phyloP scores from a whole-genome alignment of 2,888 invertebrate genomes.

The Ennomos fuscantarius region DNA sequence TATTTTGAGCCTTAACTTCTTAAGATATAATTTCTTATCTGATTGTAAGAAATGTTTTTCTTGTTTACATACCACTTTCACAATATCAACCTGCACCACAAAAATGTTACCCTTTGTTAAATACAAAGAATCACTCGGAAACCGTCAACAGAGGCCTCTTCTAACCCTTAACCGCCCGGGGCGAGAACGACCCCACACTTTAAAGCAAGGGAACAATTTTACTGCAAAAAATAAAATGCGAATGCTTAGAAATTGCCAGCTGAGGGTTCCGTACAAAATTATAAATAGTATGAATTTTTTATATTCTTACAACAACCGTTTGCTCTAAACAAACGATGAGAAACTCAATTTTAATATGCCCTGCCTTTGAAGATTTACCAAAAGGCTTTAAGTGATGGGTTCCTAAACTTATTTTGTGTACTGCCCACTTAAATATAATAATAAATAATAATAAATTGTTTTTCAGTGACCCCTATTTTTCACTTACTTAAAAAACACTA shows the following conservation, averaged over 20 bases:
- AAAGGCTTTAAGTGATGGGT: too few relatives aligned
- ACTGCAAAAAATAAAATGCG: slow-evolving; percentile 35
- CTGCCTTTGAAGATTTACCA: too few relatives aligned
- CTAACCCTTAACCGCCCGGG: slow-evolving; percentile 65
- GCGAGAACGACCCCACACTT: slow-evolving; percentile 67
- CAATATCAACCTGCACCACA: slow-evolving; percentile 43
- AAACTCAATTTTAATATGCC: too few relatives aligned
- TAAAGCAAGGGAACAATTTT: slow-evolving; percentile 64
- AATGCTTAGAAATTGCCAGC: neutral
- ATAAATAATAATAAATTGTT: too few relatives aligned
- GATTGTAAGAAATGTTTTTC: neutral
- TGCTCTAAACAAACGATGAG: too few relatives aligned
- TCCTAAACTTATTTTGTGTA: too few relatives aligned
- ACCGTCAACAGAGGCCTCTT: slow-evolving; percentile 56
- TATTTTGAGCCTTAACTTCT: too few relatives aligned
- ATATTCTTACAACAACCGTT: too few relatives aligned
- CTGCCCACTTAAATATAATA: too few relatives aligned
- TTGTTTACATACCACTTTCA: slow-evolving; percentile 42
- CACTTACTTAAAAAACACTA: neutral
- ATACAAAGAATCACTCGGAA: slow-evolving; percentile 54
- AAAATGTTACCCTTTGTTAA: slow-evolving; percentile 55
- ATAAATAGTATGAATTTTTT: too few relatives aligned
- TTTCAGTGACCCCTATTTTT: too few relatives aligned
- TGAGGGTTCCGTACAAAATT: slow-evolving; percentile 3
- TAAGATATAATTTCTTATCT: too few relatives aligned